Conservation (phyloP, 1,140 invertebrate species). For the Danaus melanippus region DNA sequence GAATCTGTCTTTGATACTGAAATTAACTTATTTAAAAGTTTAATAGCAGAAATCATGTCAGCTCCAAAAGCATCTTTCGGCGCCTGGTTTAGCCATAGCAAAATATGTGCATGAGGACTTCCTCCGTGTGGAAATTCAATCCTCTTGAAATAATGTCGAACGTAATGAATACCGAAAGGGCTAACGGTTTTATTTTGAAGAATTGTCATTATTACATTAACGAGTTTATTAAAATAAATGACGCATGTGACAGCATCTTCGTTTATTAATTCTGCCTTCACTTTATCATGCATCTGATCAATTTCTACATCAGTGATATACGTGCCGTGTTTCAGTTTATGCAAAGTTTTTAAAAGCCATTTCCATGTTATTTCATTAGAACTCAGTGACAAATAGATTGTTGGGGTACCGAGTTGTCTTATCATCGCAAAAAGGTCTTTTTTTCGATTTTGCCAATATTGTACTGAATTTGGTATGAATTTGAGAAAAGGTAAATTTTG, state of each 20-base stretch:
- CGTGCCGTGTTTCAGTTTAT: constrained; percentile 39
- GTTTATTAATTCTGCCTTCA: constrained; percentile 44
- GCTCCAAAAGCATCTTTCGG: constrained; percentile 13
- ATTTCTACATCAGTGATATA: constrained; percentile 12
- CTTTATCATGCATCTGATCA: constrained; percentile 18
- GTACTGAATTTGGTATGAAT: constrained; percentile 28
- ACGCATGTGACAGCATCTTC: constrained; percentile 62
- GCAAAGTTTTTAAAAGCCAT: constrained; percentile 42
- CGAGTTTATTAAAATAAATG: constrained; percentile 47
- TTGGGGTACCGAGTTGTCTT: constrained; percentile 43
- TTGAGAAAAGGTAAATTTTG: constrained; percentile 23
- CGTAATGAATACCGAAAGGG: constrained; percentile 36
- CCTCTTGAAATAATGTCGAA: constrained; percentile 44
- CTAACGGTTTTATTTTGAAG: constrained; percentile 33
- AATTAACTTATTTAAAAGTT: constrained; percentile 21
- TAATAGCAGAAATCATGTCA: constrained; percentile 12
- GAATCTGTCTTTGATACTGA: constrained; percentile 24
- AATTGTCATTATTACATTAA: constrained; percentile 21
- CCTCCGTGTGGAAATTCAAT: constrained; percentile 67
- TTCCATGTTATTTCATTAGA: constrained; percentile 54
- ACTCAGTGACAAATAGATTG: constrained; percentile 45
- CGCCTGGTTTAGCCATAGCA: constrained; percentile 21
- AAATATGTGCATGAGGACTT: constrained; percentile 29
- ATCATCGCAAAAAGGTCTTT: constrained; percentile 60
- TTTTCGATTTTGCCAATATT: constrained; percentile 42